Percentiles rank a stretch among this genome's conserved stretches.
Evolutionary conservation across 2,888 invertebrate species (phyloP).

Genomic region (Agonopterix alstromeriana): DNA sequence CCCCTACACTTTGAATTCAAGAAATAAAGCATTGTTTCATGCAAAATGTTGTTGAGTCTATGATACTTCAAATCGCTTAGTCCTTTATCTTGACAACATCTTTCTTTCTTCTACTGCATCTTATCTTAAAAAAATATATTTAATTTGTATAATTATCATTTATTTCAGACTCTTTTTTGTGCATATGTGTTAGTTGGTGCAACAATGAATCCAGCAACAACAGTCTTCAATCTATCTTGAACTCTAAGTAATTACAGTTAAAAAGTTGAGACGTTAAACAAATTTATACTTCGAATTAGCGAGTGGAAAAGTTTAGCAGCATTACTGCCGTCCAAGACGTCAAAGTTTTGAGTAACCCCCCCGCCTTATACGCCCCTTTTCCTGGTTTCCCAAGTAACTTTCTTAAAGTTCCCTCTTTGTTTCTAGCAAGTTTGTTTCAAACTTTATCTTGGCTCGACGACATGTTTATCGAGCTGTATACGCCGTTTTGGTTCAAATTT

Average conservation of each 20-base stretch:
- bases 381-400: constrained; percentile 52
- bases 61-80: no score
- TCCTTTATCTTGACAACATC: no score
- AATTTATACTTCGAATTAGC: constrained; percentile 74
- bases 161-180: no score
- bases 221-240: constrained; percentile 52
- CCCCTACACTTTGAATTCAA: no score
- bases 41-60: no score
- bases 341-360: constrained; percentile 63
- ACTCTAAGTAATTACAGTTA: constrained; percentile 72
- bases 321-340: constrained; percentile 57
- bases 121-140: no score
- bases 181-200: no score
- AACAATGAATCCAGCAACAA: no score
- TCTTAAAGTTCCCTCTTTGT: constrained; percentile 61
- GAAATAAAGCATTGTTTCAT: no score
- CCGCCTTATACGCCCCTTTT: constrained; percentile 26
- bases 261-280: constrained; percentile 75
- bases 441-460: constrained; percentile 47
- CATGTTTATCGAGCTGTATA: constrained; percentile 45
- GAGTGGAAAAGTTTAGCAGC: constrained; percentile 56
- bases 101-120: no score
- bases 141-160: no score
- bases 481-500: background rate
- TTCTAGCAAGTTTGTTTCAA: constrained; percentile 48